These are phyloP conservation scores for Lydus trimaculatus DNA, from an alignment of 2,888 invertebrate genomes.

Conservation along the genomic window DNA sequence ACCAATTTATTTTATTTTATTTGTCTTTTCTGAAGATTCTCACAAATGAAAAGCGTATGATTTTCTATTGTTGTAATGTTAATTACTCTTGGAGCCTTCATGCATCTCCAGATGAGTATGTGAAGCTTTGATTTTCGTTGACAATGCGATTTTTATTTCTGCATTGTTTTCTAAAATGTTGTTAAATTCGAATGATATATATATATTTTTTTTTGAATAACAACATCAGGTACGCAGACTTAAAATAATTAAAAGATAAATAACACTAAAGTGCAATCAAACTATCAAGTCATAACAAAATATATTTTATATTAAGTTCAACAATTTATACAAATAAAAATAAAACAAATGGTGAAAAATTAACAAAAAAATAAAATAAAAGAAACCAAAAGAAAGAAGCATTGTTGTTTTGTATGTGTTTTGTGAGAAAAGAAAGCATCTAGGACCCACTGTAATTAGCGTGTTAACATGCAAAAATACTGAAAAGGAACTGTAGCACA, in stretches of 20 bases:
- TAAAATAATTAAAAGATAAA: constrained; percentile 37
- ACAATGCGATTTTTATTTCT: constrained; percentile 37
- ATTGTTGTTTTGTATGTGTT: constrained; percentile 11
- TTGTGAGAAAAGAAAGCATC: constrained; percentile 54
- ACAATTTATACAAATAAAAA: constrained; percentile 60
- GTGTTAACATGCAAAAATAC: constrained; percentile 52
- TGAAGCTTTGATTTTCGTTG: constrained; percentile 51
- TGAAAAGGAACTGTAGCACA: constrained; percentile 45
- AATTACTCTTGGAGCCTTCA: constrained; percentile 24
- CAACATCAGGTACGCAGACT: constrained; percentile 53
- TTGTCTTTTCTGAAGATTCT: background rate
- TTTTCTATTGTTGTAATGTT: constrained; percentile 26
- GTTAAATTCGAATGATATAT: constrained; percentile 44
- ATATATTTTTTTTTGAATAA: no score
- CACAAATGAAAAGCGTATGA: constrained; percentile 22
- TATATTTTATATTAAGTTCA: constrained; percentile 66
- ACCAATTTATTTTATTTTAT: constrained; percentile 11
- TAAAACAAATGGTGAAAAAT: constrained; percentile 59
- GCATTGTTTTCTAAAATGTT: constrained; percentile 34
- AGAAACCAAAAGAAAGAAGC: constrained; percentile 16
- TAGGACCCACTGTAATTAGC: constrained; percentile 51
- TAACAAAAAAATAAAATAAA: constrained; percentile 49
- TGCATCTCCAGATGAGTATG: background rate
- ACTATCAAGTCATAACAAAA: constrained; percentile 62
- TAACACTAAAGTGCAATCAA: constrained; percentile 49